Percentiles rank a stretch among this genome's conserved stretches.
phyloP scores from a whole-genome alignment of 2,888 invertebrate genomes.

The Phortica magna region DNA sequence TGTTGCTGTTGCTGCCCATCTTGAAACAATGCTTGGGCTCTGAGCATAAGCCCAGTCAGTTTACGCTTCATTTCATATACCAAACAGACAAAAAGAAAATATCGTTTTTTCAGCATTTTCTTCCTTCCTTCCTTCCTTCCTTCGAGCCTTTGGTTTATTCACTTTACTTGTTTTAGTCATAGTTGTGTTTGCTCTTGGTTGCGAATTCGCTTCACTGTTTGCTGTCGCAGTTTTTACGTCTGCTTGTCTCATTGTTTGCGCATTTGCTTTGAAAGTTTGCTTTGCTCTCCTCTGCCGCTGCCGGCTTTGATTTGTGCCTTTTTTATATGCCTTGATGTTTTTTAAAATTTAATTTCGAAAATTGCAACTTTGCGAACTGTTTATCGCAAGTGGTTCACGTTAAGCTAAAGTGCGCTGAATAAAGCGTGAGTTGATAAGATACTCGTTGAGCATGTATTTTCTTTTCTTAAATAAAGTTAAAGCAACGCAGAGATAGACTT shows the following conservation, averaged over 20 bases:
- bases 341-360: conserved; percentile 14
- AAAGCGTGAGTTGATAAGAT: too few relatives aligned
- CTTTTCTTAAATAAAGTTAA: too few relatives aligned
- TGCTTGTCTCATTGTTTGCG: conserved; percentile 9
- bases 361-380: not conserved
- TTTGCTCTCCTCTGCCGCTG: not conserved
- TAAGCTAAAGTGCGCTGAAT: too few relatives aligned
- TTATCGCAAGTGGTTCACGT: not conserved
- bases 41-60: not conserved
- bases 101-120: not conserved
- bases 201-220: not conserved
- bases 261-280: conserved; percentile 12
- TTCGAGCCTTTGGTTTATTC: not conserved
- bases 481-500: too few relatives aligned
- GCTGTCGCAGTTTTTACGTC: not conserved
- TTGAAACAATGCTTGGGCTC: not conserved
- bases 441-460: too few relatives aligned
- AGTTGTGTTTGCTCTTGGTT: conserved; percentile 9
- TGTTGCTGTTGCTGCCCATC: not conserved
- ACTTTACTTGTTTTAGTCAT: not conserved
- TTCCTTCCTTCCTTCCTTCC: not conserved
- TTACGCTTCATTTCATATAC: conserved; percentile 18
- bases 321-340: not conserved
- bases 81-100: not conserved
- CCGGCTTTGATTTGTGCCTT: not conserved